Conservation (phyloP, 2,797 vertebrate species). For the Chrysocyon brachyurus region DNA sequence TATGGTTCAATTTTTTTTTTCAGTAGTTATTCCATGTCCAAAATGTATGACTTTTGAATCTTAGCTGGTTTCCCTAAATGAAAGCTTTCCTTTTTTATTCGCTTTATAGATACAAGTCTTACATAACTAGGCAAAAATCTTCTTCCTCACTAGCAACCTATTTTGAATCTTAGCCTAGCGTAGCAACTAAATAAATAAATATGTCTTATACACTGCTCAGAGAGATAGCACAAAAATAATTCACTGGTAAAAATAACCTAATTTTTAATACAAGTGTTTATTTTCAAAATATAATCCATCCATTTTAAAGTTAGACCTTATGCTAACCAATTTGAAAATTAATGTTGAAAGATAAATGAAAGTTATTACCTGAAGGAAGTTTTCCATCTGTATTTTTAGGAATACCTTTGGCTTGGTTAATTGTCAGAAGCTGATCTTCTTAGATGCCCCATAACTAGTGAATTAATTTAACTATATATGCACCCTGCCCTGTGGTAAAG, state of each 20-base stretch:
- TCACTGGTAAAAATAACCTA: slow-evolving; percentile 15
- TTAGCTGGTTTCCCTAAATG: slow-evolving; percentile 59
- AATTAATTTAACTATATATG: slow-evolving; percentile 56
- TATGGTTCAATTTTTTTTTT: background rate
- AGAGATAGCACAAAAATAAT: slow-evolving; percentile 70
- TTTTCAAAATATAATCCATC: slow-evolving; percentile 68
- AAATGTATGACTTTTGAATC: slow-evolving; percentile 62
- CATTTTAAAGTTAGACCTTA: slow-evolving; percentile 69
- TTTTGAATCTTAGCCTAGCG: slow-evolving; percentile 66
- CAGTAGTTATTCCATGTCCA: background rate
- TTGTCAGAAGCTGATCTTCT: slow-evolving; percentile 64
- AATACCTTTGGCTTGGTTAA: slow-evolving; percentile 55
- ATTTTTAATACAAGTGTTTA: slow-evolving; percentile 51
- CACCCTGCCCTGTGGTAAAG: slow-evolving; percentile 22
- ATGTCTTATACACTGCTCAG: slow-evolving; percentile 39
- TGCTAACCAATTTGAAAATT: slow-evolving; percentile 66
- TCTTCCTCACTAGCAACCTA: slow-evolving; percentile 70
- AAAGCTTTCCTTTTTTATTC: slow-evolving; percentile 65
- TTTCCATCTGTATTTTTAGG: slow-evolving; percentile 69
- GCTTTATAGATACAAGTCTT: slow-evolving; percentile 66
- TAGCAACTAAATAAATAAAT: slow-evolving; percentile 62
- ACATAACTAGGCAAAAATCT: slow-evolving; percentile 74
- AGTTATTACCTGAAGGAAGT: slow-evolving; percentile 71
- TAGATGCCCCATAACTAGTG: background rate
- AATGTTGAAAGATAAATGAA: slow-evolving; percentile 71